phyloP scores from a whole-genome alignment of 2,797 vertebrate species.

The Apogon talboti region DNA sequence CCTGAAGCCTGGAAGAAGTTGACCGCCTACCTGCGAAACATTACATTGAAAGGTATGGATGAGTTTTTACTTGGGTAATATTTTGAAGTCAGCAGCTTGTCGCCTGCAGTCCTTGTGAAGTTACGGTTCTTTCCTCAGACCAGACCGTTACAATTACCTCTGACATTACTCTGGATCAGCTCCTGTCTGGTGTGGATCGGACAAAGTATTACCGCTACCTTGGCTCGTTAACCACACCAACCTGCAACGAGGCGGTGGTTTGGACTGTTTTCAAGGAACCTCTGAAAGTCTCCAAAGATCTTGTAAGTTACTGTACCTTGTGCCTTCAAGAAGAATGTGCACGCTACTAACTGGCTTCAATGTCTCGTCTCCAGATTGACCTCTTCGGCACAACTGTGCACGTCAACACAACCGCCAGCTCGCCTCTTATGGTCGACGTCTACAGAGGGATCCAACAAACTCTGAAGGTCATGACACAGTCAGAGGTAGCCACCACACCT shows the following conservation, averaged over 20 bases:
- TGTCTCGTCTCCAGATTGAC: slow-evolving; percentile 69
- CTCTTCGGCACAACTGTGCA: slow-evolving; percentile 57
- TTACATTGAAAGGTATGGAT: slow-evolving; percentile 37
- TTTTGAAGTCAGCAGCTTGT: not conserved
- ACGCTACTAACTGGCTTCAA: not conserved
- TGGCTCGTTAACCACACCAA: slow-evolving; percentile 81
- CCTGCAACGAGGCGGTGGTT: slow-evolving; percentile 76
- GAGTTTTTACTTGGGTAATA: not conserved
- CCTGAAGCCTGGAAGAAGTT: slow-evolving; percentile 67
- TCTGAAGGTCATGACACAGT: slow-evolving; percentile 33
- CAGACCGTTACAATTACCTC: accelerated
- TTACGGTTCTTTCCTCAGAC: slow-evolving; percentile 47
- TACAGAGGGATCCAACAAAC: slow-evolving; percentile 52
- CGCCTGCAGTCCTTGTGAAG: not conserved
- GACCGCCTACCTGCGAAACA: slow-evolving; percentile 51
- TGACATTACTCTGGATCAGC: slow-evolving; percentile 67
- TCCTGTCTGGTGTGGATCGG: slow-evolving; percentile 70
- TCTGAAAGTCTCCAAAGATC: slow-evolving; percentile 72
- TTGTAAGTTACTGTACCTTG: slow-evolving; percentile 69
- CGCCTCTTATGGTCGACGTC: slow-evolving; percentile 33
- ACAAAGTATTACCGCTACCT: slow-evolving; percentile 77
- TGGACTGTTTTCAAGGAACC: slow-evolving; percentile 84
- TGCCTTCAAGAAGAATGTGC: no score
- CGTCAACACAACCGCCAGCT: not conserved
- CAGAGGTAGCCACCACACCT: no score